These are phyloP conservation scores for Avahi laniger DNA, from an alignment of 2,797 vertebrate genomes.

Conservation along the genomic window DNA sequence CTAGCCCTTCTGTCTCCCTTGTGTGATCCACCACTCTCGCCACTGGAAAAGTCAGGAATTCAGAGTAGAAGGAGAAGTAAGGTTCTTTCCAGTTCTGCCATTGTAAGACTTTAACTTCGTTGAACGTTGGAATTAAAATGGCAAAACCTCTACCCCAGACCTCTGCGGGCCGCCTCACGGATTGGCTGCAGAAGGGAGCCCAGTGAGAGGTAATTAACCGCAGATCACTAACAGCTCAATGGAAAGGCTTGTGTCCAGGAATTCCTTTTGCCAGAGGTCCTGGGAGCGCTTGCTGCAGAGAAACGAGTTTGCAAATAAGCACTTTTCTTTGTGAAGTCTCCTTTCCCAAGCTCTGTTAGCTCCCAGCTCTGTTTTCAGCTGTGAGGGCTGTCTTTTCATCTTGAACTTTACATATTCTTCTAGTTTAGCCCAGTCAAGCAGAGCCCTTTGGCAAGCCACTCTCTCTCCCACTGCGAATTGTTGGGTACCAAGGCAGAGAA, in stretches of 20 bases:
- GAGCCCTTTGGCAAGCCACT: slow-evolving; percentile 62
- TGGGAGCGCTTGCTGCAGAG: slow-evolving; percentile 57
- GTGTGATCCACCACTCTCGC: not conserved
- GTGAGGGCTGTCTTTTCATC: slow-evolving; percentile 45
- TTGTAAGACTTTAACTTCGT: slow-evolving; percentile 37
- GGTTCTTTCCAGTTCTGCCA: not conserved
- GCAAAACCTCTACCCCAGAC: slow-evolving; percentile 34
- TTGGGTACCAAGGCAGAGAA: slow-evolving; percentile 58
- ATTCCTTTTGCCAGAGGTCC: slow-evolving; percentile 74
- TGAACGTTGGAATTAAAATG: slow-evolving; percentile 52
- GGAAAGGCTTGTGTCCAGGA: slow-evolving; percentile 65
- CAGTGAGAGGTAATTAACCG: slow-evolving; percentile 44
- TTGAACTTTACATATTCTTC: slow-evolving; percentile 70
- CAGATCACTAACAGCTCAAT: slow-evolving; percentile 67
- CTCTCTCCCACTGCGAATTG: slow-evolving; percentile 65
- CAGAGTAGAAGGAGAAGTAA: not conserved
- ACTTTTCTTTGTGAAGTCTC: slow-evolving; percentile 56
- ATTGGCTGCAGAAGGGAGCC: slow-evolving; percentile 26
- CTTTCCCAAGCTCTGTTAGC: slow-evolving; percentile 62
- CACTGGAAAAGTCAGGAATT: not conserved
- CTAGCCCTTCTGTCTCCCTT: not conserved
- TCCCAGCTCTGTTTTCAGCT: slow-evolving; percentile 67
- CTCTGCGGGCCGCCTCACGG: not conserved
- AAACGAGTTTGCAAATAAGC: slow-evolving; percentile 13
- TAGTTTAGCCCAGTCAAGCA: slow-evolving; percentile 54